phyloP scores from a whole-genome alignment of 2,797 vertebrate species.

The Protosalanx chinensis region DNA sequence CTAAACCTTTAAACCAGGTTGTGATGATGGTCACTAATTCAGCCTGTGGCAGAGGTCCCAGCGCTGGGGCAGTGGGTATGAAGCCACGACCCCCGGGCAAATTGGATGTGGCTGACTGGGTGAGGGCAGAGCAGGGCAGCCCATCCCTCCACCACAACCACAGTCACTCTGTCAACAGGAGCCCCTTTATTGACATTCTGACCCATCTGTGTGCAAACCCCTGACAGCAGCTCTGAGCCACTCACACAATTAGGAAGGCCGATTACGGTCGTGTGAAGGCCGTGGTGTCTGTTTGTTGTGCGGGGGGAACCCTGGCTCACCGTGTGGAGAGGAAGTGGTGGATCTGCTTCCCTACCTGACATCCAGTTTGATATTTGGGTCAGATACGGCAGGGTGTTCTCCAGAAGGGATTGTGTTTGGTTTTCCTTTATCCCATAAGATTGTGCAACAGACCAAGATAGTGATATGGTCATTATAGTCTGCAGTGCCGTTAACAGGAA shows the following conservation, averaged over 20 bases:
- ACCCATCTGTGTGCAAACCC: conserved; percentile 37
- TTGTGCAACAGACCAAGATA: neutral
- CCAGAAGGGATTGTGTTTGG: neutral
- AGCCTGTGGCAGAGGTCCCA: conserved; percentile 26
- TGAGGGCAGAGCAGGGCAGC: conserved; percentile 21
- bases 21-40: conserved; percentile 41
- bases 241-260: conserved; percentile 27
- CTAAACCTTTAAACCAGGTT: conserved; percentile 18
- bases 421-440: conserved; percentile 9
- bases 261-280: neutral
- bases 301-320: neutral
- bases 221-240: conserved; percentile 38
- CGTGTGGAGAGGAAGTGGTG: neutral
- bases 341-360: conserved; percentile 1
- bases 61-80: conserved; percentile 38
- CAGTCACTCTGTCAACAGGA: conserved; percentile 45
- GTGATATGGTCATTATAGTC: neutral
- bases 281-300: neutral
- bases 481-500: neutral
- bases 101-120: conserved; percentile 45
- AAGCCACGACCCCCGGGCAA: conserved; percentile 38
- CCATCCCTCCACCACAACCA: conserved; percentile 33
- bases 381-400: neutral
- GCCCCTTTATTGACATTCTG: conserved; percentile 52
- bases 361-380: neutral